A percentile compares a stretch with the other conserved stretches of the same genome.
Conservation (phyloP, 2,113 vertebrate genomes). For the Dromas ardeola region DNA sequence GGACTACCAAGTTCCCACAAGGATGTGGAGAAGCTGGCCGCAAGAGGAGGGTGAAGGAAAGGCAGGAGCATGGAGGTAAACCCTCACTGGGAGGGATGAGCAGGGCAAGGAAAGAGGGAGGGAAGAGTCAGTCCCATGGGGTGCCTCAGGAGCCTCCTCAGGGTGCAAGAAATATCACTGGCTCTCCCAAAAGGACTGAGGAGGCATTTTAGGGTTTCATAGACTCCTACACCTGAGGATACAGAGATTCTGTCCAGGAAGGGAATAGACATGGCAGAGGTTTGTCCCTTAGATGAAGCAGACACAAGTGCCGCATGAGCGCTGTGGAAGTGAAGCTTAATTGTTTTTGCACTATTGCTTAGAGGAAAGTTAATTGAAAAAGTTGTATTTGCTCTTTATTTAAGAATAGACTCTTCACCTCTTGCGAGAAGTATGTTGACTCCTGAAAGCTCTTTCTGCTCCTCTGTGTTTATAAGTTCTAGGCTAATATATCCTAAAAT, state of each 20-base stretch:
- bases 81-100: not conserved
- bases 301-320: not conserved
- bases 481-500: not conserved
- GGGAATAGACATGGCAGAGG: not conserved
- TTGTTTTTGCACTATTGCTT: not conserved
- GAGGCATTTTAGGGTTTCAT: not conserved
- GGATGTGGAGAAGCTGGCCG: not conserved
- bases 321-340: not conserved
- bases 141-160: not conserved
- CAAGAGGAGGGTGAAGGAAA: not conserved
- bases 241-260: not conserved
- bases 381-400: not conserved
- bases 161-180: not conserved
- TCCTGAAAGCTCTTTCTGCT: not conserved
- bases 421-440: not conserved
- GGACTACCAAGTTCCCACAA: not conserved
- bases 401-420: not conserved
- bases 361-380: not conserved
- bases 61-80: not conserved
- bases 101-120: not conserved
- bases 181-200: not conserved
- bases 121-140: not conserved
- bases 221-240: not conserved
- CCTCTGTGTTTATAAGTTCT: not conserved
- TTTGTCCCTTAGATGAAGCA: not conserved